A percentile compares a stretch with the other conserved stretches of the same genome.
Conservation (phyloP, 2,113 vertebrate species). For the Lepisosteus osseus region DNA sequence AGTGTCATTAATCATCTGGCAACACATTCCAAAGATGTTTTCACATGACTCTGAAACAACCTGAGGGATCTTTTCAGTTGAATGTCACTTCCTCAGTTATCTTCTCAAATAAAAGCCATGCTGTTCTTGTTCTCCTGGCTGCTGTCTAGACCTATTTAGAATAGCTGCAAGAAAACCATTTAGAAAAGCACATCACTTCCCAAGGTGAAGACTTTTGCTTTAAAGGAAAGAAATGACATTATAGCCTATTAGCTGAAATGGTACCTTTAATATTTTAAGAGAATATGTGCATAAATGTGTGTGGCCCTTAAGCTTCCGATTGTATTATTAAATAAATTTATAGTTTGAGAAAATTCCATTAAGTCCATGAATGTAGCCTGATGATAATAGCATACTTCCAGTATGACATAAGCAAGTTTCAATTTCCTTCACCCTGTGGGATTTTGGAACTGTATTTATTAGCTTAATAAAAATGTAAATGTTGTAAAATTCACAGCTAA, state of each 20-base stretch:
- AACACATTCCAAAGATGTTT: constrained; percentile 22
- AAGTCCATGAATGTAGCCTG: constrained; percentile 1
- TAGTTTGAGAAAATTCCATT: background rate
- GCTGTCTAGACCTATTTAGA: background rate
- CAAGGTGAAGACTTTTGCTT: constrained; percentile 5
- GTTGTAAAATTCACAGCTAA: background rate
- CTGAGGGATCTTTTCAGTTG: constrained; percentile 6
- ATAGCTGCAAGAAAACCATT: constrained; percentile 8
- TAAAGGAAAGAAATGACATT: constrained; percentile 5
- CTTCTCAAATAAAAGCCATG: constrained; percentile 16
- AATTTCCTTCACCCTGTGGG: background rate
- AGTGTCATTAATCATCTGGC: constrained; percentile 1
- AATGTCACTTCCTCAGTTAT: constrained; percentile 15
- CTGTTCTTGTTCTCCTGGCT: background rate
- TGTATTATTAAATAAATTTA: constrained; percentile 8
- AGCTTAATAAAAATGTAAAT: constrained; percentile 4
- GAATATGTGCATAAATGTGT: background rate
- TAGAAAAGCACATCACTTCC: constrained; percentile 1
- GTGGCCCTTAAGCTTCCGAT: constrained; percentile 6
- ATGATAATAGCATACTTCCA: constrained; percentile 5
- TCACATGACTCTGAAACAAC: constrained; percentile 22
- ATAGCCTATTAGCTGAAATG: background rate
- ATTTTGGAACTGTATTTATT: constrained; percentile 10
- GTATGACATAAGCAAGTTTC: background rate
- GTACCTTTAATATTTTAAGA: background rate